phyloP scores from a whole-genome alignment of 64 coral and sea anemone species.

The Catalaphyllia jardinei region DNA sequence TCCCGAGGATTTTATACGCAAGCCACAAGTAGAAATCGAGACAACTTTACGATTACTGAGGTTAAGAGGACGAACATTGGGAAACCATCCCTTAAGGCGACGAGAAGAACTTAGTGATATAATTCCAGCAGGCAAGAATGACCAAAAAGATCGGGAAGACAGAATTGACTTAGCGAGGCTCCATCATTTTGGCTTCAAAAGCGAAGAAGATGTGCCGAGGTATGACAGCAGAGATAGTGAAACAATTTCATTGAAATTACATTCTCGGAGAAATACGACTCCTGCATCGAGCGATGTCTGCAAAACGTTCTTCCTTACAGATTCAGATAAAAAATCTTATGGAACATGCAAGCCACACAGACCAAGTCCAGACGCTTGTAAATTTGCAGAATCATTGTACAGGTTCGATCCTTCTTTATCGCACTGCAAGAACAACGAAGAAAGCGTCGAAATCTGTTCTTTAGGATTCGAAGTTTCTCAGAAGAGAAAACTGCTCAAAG shows the following conservation, averaged over 20 bases:
- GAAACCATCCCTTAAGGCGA: not conserved
- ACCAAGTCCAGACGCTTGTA: slow-evolving; percentile 39
- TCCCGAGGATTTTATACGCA: not conserved
- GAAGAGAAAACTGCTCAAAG: not conserved
- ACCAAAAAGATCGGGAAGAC: not conserved
- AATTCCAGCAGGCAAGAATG: not conserved
- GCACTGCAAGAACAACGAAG: not conserved
- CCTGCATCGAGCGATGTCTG: not conserved
- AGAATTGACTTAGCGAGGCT: not conserved
- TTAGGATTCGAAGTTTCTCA: not conserved
- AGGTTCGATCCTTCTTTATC: slow-evolving; percentile 1
- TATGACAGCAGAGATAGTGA: no score
- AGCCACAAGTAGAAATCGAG: not conserved
- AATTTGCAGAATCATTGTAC: slow-evolving; percentile 54
- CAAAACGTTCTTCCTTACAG: not conserved
- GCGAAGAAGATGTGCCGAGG: not conserved
- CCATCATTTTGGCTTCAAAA: not conserved
- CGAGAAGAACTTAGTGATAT: not conserved
- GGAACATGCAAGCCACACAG: slow-evolving; percentile 60
- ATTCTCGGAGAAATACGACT: not conserved
- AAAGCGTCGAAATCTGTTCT: slow-evolving; percentile 40
- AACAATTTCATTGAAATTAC: not conserved
- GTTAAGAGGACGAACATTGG: slow-evolving; percentile 1
- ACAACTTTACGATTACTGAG: not conserved
- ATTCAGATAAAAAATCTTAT: slow-evolving; percentile 34